Percentiles rank a stretch among this genome's conserved stretches.
phyloP scores from a whole-genome alignment of 2,797 vertebrate genomes.

The Poeciliopsis presidionis region DNA sequence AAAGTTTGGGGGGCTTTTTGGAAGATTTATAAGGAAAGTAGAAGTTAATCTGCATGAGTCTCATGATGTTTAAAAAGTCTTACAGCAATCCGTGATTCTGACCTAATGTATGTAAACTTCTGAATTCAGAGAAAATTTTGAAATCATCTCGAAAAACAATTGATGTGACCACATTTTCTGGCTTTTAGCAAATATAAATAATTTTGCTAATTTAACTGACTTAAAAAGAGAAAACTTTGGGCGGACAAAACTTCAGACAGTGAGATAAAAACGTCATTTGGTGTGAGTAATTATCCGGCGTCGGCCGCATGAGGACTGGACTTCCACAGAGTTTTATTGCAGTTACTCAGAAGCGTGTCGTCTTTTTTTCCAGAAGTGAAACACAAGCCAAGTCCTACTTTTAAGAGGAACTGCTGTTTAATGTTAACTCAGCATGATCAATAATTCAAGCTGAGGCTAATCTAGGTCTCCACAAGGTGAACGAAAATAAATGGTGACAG shows the following conservation, averaged over 20 bases:
- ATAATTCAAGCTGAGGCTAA: conserved; percentile 55
- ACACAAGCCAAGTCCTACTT: conserved; percentile 9
- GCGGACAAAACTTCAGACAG: no score
- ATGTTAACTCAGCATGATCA: conserved; percentile 48
- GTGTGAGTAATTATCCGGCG: no score
- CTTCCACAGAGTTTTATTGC: background rate
- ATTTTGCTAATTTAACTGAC: no score
- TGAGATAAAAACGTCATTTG: no score
- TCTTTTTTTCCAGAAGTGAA: background rate
- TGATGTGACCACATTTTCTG: no score
- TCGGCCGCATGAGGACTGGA: background rate
- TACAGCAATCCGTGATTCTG: background rate
- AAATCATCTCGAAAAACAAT: no score
- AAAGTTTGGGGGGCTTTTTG: background rate
- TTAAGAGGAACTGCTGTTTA: conserved; percentile 17
- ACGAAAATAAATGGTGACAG: conserved; percentile 52
- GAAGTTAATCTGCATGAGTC: background rate
- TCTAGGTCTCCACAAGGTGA: conserved; percentile 30
- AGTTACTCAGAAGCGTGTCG: background rate
- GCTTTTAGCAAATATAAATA: no score
- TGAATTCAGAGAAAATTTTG: no score
- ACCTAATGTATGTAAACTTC: no score
- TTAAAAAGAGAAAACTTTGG: no score
- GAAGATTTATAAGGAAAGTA: background rate
- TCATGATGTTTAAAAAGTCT: background rate